These are phyloP conservation scores for Luffia ferchaultella DNA, from an alignment of 2,888 invertebrate genomes.

Conservation along the genomic window DNA sequence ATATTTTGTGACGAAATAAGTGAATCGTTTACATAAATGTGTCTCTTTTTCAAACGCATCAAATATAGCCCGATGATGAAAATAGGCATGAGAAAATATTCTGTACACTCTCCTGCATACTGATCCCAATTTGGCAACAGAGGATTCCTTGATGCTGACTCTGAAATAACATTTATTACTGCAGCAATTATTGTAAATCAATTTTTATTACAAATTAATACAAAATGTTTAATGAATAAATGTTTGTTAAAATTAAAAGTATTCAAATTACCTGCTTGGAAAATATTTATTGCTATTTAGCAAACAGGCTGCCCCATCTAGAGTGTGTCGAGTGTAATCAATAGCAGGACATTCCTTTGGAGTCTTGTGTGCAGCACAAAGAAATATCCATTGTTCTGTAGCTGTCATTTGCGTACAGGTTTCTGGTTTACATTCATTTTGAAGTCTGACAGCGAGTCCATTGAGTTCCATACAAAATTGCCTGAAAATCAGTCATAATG, in stretches of 20 bases:
- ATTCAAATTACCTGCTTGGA: constrained; percentile 86
- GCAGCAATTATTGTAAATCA: background rate
- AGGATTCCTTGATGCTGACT: constrained; percentile 98
- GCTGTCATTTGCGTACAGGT: constrained; percentile 99
- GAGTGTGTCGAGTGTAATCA: constrained; percentile 97
- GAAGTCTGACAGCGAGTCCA: constrained; percentile 95
- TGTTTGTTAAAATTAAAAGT: background rate
- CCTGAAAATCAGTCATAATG: constrained; percentile 57
- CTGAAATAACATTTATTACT: constrained; percentile 53
- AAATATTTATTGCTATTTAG: constrained; percentile 99
- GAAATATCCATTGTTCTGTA: constrained; percentile 99
- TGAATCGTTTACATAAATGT: constrained; percentile 94
- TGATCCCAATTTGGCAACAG: constrained; percentile 97
- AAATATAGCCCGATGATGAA: constrained; percentile 96
- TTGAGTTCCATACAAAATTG: constrained; percentile 99
- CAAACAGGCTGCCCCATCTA: constrained; percentile 98
- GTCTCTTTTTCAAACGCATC: constrained; percentile 98
- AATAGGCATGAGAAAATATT: constrained; percentile 99
- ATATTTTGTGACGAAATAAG: constrained; percentile 98
- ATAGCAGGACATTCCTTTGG: constrained; percentile 99
- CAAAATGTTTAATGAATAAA: background rate
- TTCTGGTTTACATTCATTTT: constrained; percentile 95
- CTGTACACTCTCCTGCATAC: constrained; percentile 98
- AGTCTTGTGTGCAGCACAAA: constrained; percentile 99
- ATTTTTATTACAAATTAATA: background rate